Evolutionary conservation across 2,113 vertebrate genomes (phyloP), one percentile per base, ranked within the genome.

Genomic region (Burhinus bistriatus): DNA sequence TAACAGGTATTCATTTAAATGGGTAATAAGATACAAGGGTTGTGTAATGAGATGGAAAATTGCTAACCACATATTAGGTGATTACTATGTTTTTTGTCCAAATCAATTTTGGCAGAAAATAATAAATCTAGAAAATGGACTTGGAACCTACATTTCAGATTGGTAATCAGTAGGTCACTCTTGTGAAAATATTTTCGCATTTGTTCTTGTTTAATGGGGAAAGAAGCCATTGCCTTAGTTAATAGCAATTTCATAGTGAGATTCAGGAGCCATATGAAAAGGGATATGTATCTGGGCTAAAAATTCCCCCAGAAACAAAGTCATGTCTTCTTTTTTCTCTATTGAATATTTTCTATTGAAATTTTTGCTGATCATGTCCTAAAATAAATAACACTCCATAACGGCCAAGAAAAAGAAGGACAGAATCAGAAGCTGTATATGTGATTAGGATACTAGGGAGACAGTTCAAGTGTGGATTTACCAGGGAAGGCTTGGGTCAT

Each of bases 11-110:
- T 96, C 85, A 89, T 97, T 96, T 92, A 93, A 96, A 97, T 91
- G 91, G 78, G 42, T 93, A 97, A 97, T 97, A 96, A 96, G 85
- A 91, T 82, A 97, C 95, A 96, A 93, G 83, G 34, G 45, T 87
- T 97, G 96, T 95, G 95, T 94, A 97, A 98, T 93, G 96, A 97
- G 81, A 97, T 86, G 94, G 96, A 96, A 98, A 98, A 98, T 97
- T 97, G 83, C 68, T 97, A 95, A 92, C 85, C 72, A 90, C 57
- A 51, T 90, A 96, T 95, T 95, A 92, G 75, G 78, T 90, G 77
- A 97, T 96, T 96, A 97, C 52, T 71, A 59, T 90, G 77, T 9
- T 88, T 95, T 97, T 96, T 95, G 80, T 86, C 87, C 73, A 98
- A 97, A 97, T 96, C 95, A 96, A 66, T 97, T 97, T 95, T 97